Conservation (phyloP, 2,888 invertebrate genomes). For the Synanthedon myopaeformis region DNA sequence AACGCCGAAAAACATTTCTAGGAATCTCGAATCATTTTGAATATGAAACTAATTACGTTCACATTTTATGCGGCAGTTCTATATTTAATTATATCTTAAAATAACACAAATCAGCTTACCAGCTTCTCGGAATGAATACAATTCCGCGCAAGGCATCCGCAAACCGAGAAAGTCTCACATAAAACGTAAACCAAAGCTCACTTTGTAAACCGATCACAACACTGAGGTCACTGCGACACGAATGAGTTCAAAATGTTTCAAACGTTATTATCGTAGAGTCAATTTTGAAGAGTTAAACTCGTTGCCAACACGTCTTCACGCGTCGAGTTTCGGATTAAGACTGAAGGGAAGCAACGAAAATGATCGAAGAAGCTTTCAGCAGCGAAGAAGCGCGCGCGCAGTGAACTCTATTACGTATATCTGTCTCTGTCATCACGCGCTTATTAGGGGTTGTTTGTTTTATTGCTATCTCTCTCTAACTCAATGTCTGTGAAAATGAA, state of each 20-base stretch:
- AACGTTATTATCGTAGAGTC: constrained; percentile 25
- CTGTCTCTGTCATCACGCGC: constrained; percentile 27
- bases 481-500: constrained; percentile 45
- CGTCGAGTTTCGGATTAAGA: constrained; percentile 42
- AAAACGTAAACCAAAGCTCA: constrained; percentile 13
- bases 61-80: constrained; percentile 47
- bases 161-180: constrained; percentile 17
- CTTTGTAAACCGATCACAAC: constrained; percentile 16
- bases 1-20: constrained; percentile 28
- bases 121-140: constrained; percentile 40
- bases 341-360: constrained; percentile 28
- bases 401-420: constrained; percentile 12
- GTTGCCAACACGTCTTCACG: constrained; percentile 23
- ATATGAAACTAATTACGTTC: constrained; percentile 58
- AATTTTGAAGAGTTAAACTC: constrained; percentile 17
- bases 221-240: constrained; percentile 30
- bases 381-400: constrained; percentile 33
- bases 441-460: constrained; percentile 12
- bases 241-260: constrained; percentile 23
- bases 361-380: constrained; percentile 47
- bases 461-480: constrained; percentile 23
- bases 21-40: constrained; percentile 39
- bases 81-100: constrained; percentile 65
- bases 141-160: constrained; percentile 31
- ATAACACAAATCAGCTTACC: constrained; percentile 61